Conservation (phyloP, 64 coral and sea anemone genomes). For the Porites lutea region DNA sequence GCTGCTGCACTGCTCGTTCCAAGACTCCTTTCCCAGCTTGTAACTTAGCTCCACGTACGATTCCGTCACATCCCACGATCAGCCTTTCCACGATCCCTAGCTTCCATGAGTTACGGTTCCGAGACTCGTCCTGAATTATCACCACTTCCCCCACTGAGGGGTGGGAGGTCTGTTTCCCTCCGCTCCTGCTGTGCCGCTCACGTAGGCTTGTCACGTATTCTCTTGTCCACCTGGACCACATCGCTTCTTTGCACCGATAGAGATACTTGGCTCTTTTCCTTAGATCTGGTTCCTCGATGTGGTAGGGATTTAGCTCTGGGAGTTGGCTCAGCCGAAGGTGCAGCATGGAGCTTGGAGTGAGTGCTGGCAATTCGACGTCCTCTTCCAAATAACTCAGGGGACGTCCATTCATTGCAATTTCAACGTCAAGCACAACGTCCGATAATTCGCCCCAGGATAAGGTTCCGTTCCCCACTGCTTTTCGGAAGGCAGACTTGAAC, state of each 20-base stretch:
- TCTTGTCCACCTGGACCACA: neutral
- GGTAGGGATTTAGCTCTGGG: neutral
- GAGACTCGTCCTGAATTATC: neutral
- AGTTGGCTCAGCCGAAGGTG: neutral
- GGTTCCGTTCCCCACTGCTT: neutral
- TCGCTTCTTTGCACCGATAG: neutral
- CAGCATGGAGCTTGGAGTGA: neutral
- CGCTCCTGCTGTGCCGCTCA: neutral
- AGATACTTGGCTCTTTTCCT: neutral
- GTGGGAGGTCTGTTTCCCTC: neutral
- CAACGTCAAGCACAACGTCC: no score
- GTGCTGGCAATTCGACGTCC: neutral
- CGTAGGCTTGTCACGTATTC: neutral
- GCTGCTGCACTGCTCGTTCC: no score
- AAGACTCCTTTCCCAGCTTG: no score
- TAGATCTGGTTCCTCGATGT: neutral
- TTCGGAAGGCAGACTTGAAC: conserved; percentile 22
- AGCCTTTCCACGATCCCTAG: neutral
- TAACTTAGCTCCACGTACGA: no score
- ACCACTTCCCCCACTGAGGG: no score
- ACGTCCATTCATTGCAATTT: neutral
- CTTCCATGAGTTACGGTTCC: neutral
- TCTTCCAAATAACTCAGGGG: neutral
- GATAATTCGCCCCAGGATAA: no score
- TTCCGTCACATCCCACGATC: neutral